These are phyloP conservation scores for Alfaro cultratus DNA, from an alignment of 2,797 vertebrate species.

Conservation along the genomic window DNA sequence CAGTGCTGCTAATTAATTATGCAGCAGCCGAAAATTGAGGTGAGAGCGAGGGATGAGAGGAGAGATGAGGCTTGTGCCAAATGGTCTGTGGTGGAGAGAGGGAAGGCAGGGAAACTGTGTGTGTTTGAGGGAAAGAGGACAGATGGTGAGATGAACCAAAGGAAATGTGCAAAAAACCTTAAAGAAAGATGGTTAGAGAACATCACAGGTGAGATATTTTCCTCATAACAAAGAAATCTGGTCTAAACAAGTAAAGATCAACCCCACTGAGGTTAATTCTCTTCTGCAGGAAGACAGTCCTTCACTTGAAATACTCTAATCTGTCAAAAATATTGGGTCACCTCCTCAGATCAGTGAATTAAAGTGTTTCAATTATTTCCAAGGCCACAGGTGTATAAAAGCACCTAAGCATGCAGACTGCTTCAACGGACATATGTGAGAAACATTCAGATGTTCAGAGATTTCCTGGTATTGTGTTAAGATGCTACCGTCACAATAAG, in stretches of 20 bases:
- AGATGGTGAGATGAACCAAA: slow-evolving; percentile 72
- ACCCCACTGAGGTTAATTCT: slow-evolving; percentile 44
- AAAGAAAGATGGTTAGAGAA: slow-evolving; percentile 61
- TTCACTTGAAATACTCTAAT: not conserved
- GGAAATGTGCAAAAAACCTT: slow-evolving; percentile 54
- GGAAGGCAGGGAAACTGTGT: slow-evolving; percentile 10
- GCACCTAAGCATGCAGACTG: not conserved
- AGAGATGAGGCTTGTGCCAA: slow-evolving; percentile 72
- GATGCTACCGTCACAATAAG: not conserved
- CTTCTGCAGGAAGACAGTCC: slow-evolving; percentile 36
- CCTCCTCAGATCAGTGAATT: not conserved
- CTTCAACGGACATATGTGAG: not conserved
- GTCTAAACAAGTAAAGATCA: slow-evolving; percentile 48
- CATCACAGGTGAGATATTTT: slow-evolving; percentile 61
- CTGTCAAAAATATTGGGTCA: not conserved
- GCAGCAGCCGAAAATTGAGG: slow-evolving; percentile 84
- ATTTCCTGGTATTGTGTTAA: not conserved
- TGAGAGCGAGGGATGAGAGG: slow-evolving; percentile 78
- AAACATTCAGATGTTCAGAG: not conserved
- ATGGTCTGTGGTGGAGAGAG: slow-evolving; percentile 66
- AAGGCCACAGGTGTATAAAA: not conserved
- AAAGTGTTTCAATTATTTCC: not conserved
- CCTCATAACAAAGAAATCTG: slow-evolving; percentile 69
- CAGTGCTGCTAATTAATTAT: slow-evolving; percentile 85
- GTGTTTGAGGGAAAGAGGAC: slow-evolving; percentile 37